Conservation (phyloP, 2,888 invertebrate genomes). For the Harpalus rufipes region DNA sequence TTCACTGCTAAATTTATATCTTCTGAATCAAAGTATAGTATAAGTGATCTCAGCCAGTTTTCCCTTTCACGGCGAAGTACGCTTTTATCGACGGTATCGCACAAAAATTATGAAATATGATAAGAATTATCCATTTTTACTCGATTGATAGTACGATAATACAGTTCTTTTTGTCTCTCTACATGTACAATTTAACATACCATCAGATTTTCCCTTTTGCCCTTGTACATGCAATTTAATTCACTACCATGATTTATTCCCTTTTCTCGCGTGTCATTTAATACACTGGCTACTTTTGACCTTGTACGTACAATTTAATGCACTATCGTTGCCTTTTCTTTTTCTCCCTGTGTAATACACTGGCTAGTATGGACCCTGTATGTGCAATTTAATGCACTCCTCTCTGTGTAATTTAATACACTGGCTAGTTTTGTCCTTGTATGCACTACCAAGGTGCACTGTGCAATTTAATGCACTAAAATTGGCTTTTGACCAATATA, state of each 20-base stretch:
- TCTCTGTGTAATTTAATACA: too few species aligned
- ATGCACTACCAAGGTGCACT: too few species aligned
- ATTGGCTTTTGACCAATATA: too few species aligned
- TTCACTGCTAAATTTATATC: constrained; percentile 31
- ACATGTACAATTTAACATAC: background rate
- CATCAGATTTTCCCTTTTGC: background rate
- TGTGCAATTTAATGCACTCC: too few species aligned
- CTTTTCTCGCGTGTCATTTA: background rate
- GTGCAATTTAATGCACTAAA: too few species aligned
- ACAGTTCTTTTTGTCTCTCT: background rate
- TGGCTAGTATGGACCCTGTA: too few species aligned
- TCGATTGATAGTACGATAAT: background rate
- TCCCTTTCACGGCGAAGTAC: constrained; percentile 54
- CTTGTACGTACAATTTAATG: too few species aligned
- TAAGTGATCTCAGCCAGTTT: constrained; percentile 55
- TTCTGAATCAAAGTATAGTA: constrained; percentile 59
- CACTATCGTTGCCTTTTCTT: too few species aligned
- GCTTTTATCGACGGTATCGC: constrained; percentile 35
- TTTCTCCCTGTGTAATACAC: too few species aligned
- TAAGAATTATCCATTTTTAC: background rate
- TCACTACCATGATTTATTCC: background rate
- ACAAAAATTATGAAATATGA: background rate
- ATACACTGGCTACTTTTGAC: too few species aligned
- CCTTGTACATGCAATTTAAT: background rate
- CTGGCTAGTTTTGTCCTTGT: too few species aligned